Conservation (phyloP, 2,113 vertebrate species). For the Rhabdornis inornatus region DNA sequence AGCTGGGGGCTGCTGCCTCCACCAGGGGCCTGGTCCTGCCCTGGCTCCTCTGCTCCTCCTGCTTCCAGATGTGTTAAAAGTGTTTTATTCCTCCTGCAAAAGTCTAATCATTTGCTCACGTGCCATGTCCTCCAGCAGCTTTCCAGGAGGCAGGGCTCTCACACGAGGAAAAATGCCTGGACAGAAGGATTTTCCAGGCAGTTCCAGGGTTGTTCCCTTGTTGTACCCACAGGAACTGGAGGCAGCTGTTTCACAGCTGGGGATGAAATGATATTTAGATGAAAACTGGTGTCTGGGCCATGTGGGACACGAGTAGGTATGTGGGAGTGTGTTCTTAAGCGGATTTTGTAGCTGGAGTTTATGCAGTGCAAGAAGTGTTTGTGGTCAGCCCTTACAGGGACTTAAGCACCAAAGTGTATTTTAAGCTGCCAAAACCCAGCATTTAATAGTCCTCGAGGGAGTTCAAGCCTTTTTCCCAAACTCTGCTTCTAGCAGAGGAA, state of each 20-base stretch:
- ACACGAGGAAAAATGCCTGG: not conserved
- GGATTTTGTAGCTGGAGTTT: not conserved
- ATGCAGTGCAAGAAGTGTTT: not conserved
- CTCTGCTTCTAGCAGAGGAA: not conserved
- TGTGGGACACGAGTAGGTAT: fast-evolving
- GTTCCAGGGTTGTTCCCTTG: not conserved
- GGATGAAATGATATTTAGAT: not conserved
- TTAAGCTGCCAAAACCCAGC: not conserved
- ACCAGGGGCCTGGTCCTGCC: not conserved
- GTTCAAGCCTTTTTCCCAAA: not conserved
- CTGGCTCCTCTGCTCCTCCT: not conserved
- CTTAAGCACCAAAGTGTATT: not conserved
- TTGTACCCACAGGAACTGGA: not conserved
- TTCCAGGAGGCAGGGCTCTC: not conserved
- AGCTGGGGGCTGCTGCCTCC: not conserved
- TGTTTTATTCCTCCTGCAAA: not conserved
- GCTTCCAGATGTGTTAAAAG: not conserved
- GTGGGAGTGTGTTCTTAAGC: not conserved
- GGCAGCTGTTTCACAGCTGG: not conserved
- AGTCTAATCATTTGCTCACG: fast-evolving
- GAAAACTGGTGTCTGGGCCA: not conserved
- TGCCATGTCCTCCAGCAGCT: not conserved
- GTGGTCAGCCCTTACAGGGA: not conserved
- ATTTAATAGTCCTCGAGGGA: not conserved
- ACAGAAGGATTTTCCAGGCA: not conserved